These are phyloP conservation scores for Alentia gelatinosa DNA, from an alignment of 2,888 invertebrate genomes.

Conservation along the genomic window DNA sequence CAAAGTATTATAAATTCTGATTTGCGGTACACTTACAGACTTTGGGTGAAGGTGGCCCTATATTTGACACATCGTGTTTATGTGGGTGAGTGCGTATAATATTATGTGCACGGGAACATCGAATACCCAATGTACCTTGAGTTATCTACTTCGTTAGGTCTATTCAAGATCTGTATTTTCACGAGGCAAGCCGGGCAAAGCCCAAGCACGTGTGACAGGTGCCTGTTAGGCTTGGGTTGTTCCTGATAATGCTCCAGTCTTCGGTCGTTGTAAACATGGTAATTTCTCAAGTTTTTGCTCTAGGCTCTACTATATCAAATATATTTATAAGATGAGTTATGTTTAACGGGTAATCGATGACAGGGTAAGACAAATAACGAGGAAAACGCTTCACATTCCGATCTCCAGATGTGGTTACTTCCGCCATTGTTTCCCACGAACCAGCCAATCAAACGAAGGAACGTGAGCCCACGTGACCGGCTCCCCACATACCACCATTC, in stretches of 20 bases:
- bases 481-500: conserved; percentile 49
- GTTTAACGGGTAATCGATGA: too few relatives aligned
- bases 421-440: conserved; percentile 26
- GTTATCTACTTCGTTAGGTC: background rate
- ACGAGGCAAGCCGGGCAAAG: background rate
- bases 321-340: too few relatives aligned
- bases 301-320: too few relatives aligned
- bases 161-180: background rate
- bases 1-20: too few relatives aligned
- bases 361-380: background rate
- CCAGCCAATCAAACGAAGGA: conserved; percentile 25
- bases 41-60: too few relatives aligned
- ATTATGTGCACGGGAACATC: too few relatives aligned
- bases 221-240: background rate
- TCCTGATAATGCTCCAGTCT: background rate
- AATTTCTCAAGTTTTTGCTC: background rate
- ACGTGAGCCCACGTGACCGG: conserved; percentile 10
- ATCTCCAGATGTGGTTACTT: conserved; percentile 41
- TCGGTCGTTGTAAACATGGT: background rate
- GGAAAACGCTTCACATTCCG: background rate
- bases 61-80: too few relatives aligned
- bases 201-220: conserved; percentile 15
- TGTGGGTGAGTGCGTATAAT: too few relatives aligned
- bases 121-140: too few relatives aligned
- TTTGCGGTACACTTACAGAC: too few relatives aligned